Evolutionary conservation across 2,113 vertebrate species (phyloP).

Genomic region (Octodon degus): DNA sequence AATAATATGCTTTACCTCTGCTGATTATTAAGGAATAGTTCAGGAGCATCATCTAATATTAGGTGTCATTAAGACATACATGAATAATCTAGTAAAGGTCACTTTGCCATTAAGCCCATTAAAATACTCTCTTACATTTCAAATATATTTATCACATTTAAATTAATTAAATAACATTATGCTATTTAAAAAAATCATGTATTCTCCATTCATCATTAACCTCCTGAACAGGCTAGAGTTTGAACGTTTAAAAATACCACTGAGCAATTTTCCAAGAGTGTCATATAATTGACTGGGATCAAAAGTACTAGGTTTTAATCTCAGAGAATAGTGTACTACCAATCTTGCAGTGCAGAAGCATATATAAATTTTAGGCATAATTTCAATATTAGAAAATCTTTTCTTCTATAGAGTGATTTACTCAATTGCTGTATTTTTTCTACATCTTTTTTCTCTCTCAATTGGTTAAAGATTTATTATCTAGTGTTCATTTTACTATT

Average conservation of each 20-base stretch:
- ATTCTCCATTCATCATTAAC: neutral
- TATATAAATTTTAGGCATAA: neutral
- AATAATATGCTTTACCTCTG: neutral
- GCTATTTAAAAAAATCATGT: neutral
- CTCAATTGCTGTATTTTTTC: neutral
- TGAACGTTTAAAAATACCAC: neutral
- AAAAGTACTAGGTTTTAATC: neutral
- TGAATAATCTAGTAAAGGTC: neutral
- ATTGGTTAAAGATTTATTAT: neutral
- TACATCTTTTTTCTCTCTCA: neutral
- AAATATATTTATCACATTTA: neutral
- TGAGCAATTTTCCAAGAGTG: neutral
- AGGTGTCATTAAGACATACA: neutral
- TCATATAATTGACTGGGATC: neutral
- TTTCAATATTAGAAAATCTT: neutral
- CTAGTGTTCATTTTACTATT: neutral
- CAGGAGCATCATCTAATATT: neutral
- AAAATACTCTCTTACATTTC: neutral
- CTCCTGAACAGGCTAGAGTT: neutral
- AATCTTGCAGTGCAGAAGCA: neutral
- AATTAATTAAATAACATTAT: neutral
- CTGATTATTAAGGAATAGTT: neutral
- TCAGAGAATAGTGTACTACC: neutral
- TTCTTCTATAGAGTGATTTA: neutral
- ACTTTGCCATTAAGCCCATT: neutral